Percentiles rank a stretch among this genome's conserved stretches.
phyloP scores from a whole-genome alignment of 2,888 invertebrate genomes.

The Plebejus melissa region DNA sequence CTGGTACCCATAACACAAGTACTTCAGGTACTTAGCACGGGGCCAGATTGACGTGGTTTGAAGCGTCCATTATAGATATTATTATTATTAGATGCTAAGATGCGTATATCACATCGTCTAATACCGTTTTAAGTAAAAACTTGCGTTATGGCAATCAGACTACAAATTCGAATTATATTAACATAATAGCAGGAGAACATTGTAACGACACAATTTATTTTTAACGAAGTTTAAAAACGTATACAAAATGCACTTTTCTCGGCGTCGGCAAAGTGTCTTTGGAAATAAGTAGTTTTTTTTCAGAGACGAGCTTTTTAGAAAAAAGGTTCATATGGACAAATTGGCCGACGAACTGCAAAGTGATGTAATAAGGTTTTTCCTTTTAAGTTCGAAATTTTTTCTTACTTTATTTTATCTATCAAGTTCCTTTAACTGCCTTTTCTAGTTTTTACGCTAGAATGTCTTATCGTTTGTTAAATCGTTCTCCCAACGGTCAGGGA shows the following conservation, averaged over 20 bases:
- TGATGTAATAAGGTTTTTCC: background rate
- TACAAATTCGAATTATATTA: no score
- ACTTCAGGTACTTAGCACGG: no score
- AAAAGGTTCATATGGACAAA: background rate
- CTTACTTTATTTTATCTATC: conserved; percentile 14
- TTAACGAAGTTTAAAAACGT: background rate
- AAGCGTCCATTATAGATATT: no score
- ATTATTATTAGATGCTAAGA: no score
- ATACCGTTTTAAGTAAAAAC: no score
- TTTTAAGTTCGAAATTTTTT: background rate
- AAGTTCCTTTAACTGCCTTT: conserved; percentile 5
- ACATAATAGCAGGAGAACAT: background rate
- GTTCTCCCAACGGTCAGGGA: background rate
- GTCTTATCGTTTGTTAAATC: conserved; percentile 7
- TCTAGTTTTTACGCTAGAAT: conserved; percentile 1
- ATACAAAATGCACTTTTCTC: background rate
- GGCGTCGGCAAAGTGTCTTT: background rate
- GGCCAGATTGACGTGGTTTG: no score
- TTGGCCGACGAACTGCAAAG: background rate
- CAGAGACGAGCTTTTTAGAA: background rate
- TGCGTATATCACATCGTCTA: no score
- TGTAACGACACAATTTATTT: background rate
- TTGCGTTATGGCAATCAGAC: no score
- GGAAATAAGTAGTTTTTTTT: background rate
- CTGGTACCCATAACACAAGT: no score